These are phyloP conservation scores for Danio kyathit DNA, from an alignment of 2,797 vertebrate genomes.

Conservation along the genomic window DNA sequence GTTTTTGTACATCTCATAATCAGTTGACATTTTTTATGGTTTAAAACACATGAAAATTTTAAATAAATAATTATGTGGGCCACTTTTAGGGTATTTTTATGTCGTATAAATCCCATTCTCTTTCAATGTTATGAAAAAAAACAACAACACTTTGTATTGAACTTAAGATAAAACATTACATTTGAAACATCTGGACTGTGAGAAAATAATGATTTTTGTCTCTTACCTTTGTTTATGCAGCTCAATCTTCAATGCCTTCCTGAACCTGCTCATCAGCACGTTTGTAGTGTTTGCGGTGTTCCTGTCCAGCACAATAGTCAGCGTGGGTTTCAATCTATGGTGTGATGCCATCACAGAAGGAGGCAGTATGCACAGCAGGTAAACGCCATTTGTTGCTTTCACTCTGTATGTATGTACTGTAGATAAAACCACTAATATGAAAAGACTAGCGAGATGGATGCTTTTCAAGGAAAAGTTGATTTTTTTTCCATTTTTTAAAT, in stretches of 20 bases:
- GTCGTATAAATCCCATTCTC: too few relatives aligned
- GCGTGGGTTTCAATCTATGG: constrained; percentile 97
- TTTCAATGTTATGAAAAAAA: too few relatives aligned
- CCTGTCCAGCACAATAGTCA: constrained; percentile 95
- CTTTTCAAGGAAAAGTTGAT: too few relatives aligned
- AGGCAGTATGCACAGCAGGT: constrained; percentile 90
- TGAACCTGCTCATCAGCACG: constrained; percentile 93
- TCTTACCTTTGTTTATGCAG: constrained; percentile 73
- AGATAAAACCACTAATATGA: background rate
- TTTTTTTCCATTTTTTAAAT: too few relatives aligned
- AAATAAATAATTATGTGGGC: too few relatives aligned
- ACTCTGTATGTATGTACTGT: background rate
- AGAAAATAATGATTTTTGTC: background rate
- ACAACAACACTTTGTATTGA: too few relatives aligned
- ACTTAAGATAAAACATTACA: too few relatives aligned
- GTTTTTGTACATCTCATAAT: too few relatives aligned
- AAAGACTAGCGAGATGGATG: background rate
- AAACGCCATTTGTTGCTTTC: constrained; percentile 41
- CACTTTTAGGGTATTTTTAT: too few relatives aligned
- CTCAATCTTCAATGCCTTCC: constrained; percentile 94
- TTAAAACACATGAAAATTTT: too few relatives aligned
- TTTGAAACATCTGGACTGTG: too few relatives aligned
- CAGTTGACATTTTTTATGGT: too few relatives aligned
- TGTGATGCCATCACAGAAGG: constrained; percentile 93
- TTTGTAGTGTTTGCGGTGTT: constrained; percentile 92